Evolutionary conservation across 53 echinoderm and acorn worm genomes (phyloP).

Genomic region (Pentamera pediparva): DNA sequence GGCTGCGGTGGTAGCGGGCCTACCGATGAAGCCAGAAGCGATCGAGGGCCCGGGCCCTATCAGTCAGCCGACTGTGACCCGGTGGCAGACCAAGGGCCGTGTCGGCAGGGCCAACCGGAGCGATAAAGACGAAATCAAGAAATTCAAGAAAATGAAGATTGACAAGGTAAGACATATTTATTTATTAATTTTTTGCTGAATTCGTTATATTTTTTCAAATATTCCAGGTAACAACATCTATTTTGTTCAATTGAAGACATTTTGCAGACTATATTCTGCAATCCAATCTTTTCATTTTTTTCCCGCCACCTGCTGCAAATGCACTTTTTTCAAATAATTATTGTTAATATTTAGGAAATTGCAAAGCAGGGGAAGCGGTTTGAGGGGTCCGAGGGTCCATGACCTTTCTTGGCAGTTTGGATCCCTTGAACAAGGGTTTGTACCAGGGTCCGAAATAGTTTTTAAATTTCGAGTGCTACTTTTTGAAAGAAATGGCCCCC

Average conservation of each 20-base stretch:
- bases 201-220: background rate
- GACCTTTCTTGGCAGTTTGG: no score
- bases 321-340: no score
- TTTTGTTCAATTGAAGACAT: background rate
- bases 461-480: no score
- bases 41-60: background rate
- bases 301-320: no score
- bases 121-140: slow-evolving; percentile 73
- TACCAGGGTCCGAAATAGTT: no score
- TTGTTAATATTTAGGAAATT: no score
- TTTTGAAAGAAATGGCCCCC: no score
- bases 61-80: background rate
- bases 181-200: background rate
- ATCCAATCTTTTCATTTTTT: no score
- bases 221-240: background rate
- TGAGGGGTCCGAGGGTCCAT: no score
- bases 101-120: slow-evolving; percentile 25
- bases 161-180: slow-evolving; percentile 60
- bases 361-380: no score
- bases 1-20: slow-evolving; percentile 30
- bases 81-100: slow-evolving; percentile 46
- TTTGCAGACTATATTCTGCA: no score
- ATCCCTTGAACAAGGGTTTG: no score
- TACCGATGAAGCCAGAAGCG: slow-evolving; percentile 20
- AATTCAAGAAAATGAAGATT: slow-evolving; percentile 79